Base-by-base conservation (phyloP, 2,797 vertebrate genomes). In the Sebastes iracundus region DNA sequence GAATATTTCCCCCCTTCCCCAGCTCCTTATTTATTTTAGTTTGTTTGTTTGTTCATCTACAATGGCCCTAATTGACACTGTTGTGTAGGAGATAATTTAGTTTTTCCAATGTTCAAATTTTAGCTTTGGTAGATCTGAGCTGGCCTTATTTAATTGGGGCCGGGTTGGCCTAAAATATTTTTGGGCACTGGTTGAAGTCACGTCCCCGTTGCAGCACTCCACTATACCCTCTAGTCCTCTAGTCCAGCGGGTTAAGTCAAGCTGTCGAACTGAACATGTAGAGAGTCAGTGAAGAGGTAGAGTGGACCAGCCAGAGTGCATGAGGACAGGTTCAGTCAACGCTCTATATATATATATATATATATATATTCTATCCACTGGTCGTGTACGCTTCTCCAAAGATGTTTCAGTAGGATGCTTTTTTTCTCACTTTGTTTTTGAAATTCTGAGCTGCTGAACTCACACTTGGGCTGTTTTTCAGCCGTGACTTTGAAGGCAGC, bases 401-500 rank as follows among this genome's bases (percentile, higher is more conserved):
- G 80, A 85, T 82, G 84, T 88, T 90, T 85, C 85, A 78, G 74
- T 61, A 27, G 79, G 75, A 83, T 79, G 58, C 61, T 64, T 84
- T 87, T 84, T 77, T 87, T 65, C 64, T 67, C 52, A 79, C 83
- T 92, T 91, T 93, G 85, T 94, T 94, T 46, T 93, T 91, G 82
- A 93, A 92, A 93, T 91, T 93, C 90, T 75, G 89, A 91, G 92
- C 82, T 75, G 82, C 86, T 89, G 87, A 94, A 92, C 91, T 94
- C 86, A 86, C 79, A 90, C 90, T 90, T 74, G 81, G 86, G 89
- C 87, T 93, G 84, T 91, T 93, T 95, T 93, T 89, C 87, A 94
- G 93, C 84, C 75, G 53, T 86, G 71, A 86, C 93, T 95, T 95
- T 94, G 92, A 95, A 95, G 92, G 86, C 91, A 91, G 88, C 87